phyloP scores from a whole-genome alignment of 1,140 invertebrate species.

The Zaprionus gabonicus region DNA sequence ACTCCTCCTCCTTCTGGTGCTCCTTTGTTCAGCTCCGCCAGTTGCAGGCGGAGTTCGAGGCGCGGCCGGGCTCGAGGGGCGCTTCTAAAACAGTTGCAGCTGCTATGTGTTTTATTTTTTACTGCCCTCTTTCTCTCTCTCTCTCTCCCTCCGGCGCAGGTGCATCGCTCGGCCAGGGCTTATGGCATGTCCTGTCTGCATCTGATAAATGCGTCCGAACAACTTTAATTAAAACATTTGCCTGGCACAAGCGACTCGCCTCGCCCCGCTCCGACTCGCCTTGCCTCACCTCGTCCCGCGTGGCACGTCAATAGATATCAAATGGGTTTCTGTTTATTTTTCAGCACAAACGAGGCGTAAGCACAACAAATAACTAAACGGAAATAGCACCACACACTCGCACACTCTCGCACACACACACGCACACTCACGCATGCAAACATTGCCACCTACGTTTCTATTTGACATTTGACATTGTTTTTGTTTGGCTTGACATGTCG shows the following conservation, averaged over 20 bases:
- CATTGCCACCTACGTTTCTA: slow-evolving; percentile 18
- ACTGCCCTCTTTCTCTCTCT: not conserved
- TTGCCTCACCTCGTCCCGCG: not conserved
- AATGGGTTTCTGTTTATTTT: slow-evolving; percentile 72
- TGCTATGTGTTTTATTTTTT: slow-evolving; percentile 17
- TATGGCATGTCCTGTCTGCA: slow-evolving; percentile 75
- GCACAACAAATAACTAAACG: slow-evolving; percentile 71
- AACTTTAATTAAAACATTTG: slow-evolving; percentile 80
- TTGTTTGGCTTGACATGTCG: slow-evolving; percentile 74
- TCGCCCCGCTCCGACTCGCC: not conserved
- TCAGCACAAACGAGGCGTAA: slow-evolving; percentile 78
- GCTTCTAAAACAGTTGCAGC: slow-evolving; percentile 31
- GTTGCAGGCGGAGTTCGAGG: not conserved
- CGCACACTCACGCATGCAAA: not conserved
- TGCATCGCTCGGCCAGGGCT: slow-evolving; percentile 23
- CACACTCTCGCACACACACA: slow-evolving; percentile 13
- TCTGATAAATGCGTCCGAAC: slow-evolving; percentile 77
- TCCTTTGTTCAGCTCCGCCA: slow-evolving; percentile 22
- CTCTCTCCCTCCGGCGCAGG: slow-evolving; percentile 11
- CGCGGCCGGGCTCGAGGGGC: not conserved
- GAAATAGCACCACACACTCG: slow-evolving; percentile 32
- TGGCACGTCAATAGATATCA: slow-evolving; percentile 62
- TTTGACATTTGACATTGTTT: slow-evolving; percentile 56
- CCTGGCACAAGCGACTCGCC: slow-evolving; percentile 9
- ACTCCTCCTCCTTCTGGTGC: not conserved